Base-by-base conservation (phyloP, 2,113 vertebrate species). In the Myxocyprinus asiaticus region DNA sequence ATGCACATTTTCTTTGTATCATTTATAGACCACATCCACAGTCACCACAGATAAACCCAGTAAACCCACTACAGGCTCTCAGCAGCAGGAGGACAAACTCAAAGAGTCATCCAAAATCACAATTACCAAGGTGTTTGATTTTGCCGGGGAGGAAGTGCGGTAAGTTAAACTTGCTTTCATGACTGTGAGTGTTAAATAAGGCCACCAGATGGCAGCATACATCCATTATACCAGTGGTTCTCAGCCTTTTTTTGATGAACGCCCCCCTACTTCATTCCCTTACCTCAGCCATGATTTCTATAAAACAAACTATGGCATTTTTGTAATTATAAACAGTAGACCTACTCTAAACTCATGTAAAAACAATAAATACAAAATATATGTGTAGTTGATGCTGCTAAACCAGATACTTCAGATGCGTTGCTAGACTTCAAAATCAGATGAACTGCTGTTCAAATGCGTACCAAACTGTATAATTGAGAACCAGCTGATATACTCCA, bases 101-200 rank as follows among this genome's bases (percentile, higher is more conserved):
- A 85, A 92, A 86, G 91, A 91, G 70, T 68, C 91, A 4, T 88
- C 93, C 82, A 97, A 91, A 88, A 89, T 98, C 83, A 96, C 93
- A 58, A 97, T 98, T 85, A 97, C 96, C 42, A 94, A 96, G 88
- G 94, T 96, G 7, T 98, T 96, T 44, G 97, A 98, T 88, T 98
- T 98, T n/a, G 96, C 97, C 51, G 96, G 96, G 80, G 96, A 98
- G 87, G 95, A 98, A 86, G 92, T 99, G 65, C 91, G 94, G 98
- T 99, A 89, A 90, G 94, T 84, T 55, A 33, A 1, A 1, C 22
- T 33, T 3, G 1, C 22, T 33, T 33, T 33, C 22, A 33, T 33
- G 22, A 33, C 1, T 33, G 22, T 33, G 11, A 63, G 68, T n/a
- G 22, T 45, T 51, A 53, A 2, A 9, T 10, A 2, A 48, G 8